These are phyloP conservation scores for Leptopilina clavipes DNA, from an alignment of 1,140 invertebrate species.

Conservation along the genomic window DNA sequence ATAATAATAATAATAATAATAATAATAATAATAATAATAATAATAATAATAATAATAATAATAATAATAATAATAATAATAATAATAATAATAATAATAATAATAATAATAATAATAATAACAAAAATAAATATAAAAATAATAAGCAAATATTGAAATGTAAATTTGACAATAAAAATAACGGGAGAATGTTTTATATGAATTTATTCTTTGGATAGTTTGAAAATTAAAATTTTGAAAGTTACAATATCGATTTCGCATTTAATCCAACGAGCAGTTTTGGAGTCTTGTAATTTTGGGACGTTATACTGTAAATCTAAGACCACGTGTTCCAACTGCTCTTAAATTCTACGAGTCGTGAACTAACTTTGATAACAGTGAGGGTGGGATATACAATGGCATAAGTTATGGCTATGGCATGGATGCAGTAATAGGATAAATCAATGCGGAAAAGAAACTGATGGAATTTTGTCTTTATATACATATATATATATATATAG, in stretches of 20 bases:
- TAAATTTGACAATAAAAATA: too few species aligned
- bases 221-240: background rate
- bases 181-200: background rate
- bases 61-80: too few species aligned
- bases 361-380: constrained; percentile 16
- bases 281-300: background rate
- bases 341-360: constrained; percentile 8
- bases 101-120: too few species aligned
- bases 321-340: constrained; percentile 3
- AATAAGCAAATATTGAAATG: too few species aligned
- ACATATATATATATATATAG: too few species aligned
- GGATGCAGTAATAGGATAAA: constrained; percentile 1
- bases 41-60: too few species aligned
- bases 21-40: too few species aligned
- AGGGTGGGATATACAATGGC: constrained; percentile 19
- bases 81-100: too few species aligned
- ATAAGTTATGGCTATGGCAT: background rate
- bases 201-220: background rate
- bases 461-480: background rate
- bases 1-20: too few species aligned
- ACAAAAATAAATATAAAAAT: too few species aligned
- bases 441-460: background rate
- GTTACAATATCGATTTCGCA: constrained; percentile 21
- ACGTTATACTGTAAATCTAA: constrained; percentile 17
- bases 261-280: background rate